A percentile compares a stretch with the other conserved stretches of the same genome.
These are phyloP conservation scores for Panagrolaimus sp. DNA, from an alignment of 1,140 invertebrate species.

Conservation along the genomic window DNA sequence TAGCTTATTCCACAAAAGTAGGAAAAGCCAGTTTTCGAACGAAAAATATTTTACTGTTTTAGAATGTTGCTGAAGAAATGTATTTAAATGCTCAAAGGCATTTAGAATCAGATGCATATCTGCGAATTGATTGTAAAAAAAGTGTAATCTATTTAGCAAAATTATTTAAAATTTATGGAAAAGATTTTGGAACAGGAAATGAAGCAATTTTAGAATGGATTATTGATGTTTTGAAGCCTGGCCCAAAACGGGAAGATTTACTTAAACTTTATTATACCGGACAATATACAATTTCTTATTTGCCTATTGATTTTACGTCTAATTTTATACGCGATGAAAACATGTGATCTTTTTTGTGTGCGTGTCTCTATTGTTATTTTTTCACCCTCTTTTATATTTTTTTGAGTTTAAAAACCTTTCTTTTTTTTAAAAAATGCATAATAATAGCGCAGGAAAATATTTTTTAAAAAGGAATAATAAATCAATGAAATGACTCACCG, in stretches of 20 bases:
- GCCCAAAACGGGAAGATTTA: conserved; percentile 56
- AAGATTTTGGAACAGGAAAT: conserved; percentile 60
- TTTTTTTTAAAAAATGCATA: too few relatives aligned
- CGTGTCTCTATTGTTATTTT: too few relatives aligned
- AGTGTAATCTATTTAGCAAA: conserved; percentile 58
- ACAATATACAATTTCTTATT: conserved; percentile 58
- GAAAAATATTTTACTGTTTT: background rate
- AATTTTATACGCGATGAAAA: conserved; percentile 51
- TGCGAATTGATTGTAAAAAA: conserved; percentile 56
- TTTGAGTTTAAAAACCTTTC: too few relatives aligned
- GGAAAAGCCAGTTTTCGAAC: background rate
- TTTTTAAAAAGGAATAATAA: background rate
- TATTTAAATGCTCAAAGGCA: conserved; percentile 39
- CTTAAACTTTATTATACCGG: conserved; percentile 49
- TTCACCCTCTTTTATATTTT: too few relatives aligned
- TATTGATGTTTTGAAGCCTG: conserved; percentile 46
- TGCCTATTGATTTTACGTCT: conserved; percentile 59
- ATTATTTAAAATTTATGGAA: conserved; percentile 61
- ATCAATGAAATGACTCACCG: conserved; percentile 54
- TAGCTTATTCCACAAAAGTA: conserved; percentile 52
- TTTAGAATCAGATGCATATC: conserved; percentile 57
- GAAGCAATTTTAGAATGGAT: conserved; percentile 58
- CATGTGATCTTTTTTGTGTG: too few relatives aligned
- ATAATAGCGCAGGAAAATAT: background rate
- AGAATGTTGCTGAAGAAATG: conserved; percentile 36